Evolutionary conservation across 2,113 vertebrate genomes (phyloP), one percentile per base, ranked within the genome.

Genomic region (Sorex araneus): DNA sequence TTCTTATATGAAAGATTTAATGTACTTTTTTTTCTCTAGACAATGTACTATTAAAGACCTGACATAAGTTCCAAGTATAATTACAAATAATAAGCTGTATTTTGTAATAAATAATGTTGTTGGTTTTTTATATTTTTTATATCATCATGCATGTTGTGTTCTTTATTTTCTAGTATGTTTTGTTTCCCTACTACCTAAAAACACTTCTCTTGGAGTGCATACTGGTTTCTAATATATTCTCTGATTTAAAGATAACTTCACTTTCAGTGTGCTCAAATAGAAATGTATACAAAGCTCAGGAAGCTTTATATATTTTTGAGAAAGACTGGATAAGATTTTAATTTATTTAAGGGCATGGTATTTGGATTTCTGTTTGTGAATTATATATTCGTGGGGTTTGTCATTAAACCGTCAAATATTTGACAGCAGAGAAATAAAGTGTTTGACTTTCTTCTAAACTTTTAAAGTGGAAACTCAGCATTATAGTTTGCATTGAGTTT

Each of bases 391-490:
- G 63, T 95, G 73, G 40, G 4, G 66, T 96, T 93, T 92, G 66
- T 76, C 54, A 76, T 88, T 92, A 90, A 89, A 75, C 45, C 93
- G 36, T 89, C 90, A 94, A 13, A 36, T 91, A 77, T 84, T 95
- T 94, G 64, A 54, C 6, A 3, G 1, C 64, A 91, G 45, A 89
- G n/a, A 18, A 84, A 64, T 93, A 80, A 36, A 25, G 9, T 84
- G 89, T 89, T 85, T 28, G 40, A 76, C 83, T 84, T 28, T 92
- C 80, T 80, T 32, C 70, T 94, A 75, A 91, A 19, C 66, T 88
- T 77, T 93, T 89, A 89, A 90, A 93, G 4, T 86, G 25, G 40
- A 87, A 94, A 75, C 23, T 87, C 50, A 89, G 60, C 16, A 86
- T 73, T 92, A 73, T 91, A 36, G 25, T 60, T 91, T 47, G 77